These are phyloP conservation scores for Argentina silus DNA, from an alignment of 2,797 vertebrate species.

Conservation along the genomic window DNA sequence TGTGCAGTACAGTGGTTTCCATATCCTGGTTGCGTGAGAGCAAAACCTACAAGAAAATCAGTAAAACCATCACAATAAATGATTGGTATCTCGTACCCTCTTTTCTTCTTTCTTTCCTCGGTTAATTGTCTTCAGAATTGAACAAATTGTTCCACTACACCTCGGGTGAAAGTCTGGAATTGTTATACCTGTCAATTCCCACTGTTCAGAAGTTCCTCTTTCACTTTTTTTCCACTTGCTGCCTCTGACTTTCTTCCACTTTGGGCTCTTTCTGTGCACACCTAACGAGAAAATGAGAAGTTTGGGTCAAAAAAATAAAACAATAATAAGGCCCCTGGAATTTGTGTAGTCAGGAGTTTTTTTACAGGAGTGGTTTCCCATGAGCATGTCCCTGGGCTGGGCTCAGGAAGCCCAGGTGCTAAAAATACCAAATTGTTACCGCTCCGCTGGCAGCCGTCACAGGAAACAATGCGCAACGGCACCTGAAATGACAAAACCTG, in stretches of 20 bases:
- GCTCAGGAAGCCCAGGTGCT: constrained; percentile 13
- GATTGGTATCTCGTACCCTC: background rate
- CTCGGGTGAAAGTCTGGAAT: background rate
- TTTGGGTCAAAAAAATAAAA: no score
- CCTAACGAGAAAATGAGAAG: background rate
- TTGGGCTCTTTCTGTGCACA: background rate
- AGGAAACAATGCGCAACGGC: constrained; percentile 31
- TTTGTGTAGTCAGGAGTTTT: background rate
- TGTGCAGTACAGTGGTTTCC: background rate
- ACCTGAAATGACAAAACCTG: constrained; percentile 52
- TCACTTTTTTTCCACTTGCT: background rate
- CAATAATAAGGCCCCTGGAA: background rate
- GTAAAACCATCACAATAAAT: background rate
- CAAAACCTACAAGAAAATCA: background rate
- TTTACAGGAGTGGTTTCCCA: constrained; percentile 1
- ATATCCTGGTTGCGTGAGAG: constrained; percentile 1
- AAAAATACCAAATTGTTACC: constrained; percentile 29
- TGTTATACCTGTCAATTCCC: background rate
- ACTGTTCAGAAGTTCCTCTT: background rate
- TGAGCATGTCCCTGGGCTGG: background rate
- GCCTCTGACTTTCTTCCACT: background rate
- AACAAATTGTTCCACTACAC: background rate
- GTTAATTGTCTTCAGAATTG: background rate
- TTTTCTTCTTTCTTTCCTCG: background rate
- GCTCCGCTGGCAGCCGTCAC: constrained; percentile 19